Evolutionary conservation across 2,113 vertebrate species (phyloP), one percentile per base, ranked within the genome.

Genomic region (Embiotoca jacksoni): DNA sequence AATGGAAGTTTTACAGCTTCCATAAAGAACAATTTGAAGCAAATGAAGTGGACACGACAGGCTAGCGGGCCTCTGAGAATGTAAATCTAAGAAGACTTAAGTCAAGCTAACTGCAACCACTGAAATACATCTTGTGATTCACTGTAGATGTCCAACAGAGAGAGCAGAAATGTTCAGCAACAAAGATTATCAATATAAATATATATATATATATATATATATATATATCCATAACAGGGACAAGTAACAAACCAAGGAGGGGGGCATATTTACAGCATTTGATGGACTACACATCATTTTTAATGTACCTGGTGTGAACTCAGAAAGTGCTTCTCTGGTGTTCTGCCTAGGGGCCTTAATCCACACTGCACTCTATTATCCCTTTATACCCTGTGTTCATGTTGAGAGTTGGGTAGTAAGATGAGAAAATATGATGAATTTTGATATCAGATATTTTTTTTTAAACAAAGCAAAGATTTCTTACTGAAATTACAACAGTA

Each of bases 331-430:
- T 87, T 78, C 66, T 78, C 66, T 87, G 56, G 50, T 85, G 78
- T 90, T 84, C 57, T 89, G 64, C 80, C 81, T 82, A 50, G 84
- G 84, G 83, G 86, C 92, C 90, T 91, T 92, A 89, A 82, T 80
- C 71, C 55, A 86, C n/a, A 75, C 77, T 70, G 59, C 23, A 81
- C 59, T 82, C 31, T 65, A 23, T 36, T 37, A 66, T 69, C 46
- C 55, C 32, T 49, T 68, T 68, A 76, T 60, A 75, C 59, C 16
- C 16, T 47, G 52, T 36, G 72, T 44, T 80, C n/a, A 47, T 75
- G 66, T 57, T 67, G 66, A 72, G 56, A 73, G 62, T 59, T 60
- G 30, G 33, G n/a, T 63, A 37, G 44, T 53, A 60, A 65, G 0
- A 81, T 58, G 61, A 76, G 31, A 54, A 76, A 1, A 70, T 39